These are phyloP conservation scores for Zosterops borbonicus DNA, from an alignment of 2,113 vertebrate species.

Conservation along the genomic window DNA sequence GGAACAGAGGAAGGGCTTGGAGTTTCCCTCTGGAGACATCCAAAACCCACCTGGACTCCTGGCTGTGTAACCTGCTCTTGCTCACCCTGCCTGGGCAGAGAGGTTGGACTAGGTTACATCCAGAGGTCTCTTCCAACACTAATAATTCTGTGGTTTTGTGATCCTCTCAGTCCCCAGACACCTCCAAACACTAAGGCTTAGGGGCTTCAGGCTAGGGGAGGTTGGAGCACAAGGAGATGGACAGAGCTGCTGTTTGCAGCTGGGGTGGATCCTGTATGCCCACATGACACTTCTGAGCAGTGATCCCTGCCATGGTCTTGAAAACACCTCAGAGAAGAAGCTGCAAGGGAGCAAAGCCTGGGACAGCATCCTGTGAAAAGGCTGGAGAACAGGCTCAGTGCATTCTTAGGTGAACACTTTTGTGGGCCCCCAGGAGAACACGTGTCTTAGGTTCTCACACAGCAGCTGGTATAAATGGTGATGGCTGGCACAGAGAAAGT, in stretches of 20 bases:
- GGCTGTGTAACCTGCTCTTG: neutral
- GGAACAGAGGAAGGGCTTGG: accelerated
- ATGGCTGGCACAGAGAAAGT: neutral
- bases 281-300: accelerated
- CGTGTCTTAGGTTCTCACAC: neutral
- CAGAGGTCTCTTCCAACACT: neutral
- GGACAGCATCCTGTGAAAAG: neutral
- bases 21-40: neutral
- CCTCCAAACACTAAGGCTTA: neutral
- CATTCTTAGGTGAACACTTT: neutral
- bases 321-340: neutral
- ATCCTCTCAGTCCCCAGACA: accelerated
- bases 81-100: neutral
- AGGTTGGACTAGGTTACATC: neutral
- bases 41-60: neutral
- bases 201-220: neutral
- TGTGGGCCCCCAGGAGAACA: accelerated
- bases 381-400: neutral
- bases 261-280: neutral
- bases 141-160: neutral
- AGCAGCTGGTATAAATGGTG: neutral
- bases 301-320: accelerated
- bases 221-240: accelerated
- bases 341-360: neutral
- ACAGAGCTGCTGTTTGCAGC: neutral